Evolutionary conservation across 2,797 vertebrate genomes (phyloP).

Genomic region (Gobionotothen gibberifrons): DNA sequence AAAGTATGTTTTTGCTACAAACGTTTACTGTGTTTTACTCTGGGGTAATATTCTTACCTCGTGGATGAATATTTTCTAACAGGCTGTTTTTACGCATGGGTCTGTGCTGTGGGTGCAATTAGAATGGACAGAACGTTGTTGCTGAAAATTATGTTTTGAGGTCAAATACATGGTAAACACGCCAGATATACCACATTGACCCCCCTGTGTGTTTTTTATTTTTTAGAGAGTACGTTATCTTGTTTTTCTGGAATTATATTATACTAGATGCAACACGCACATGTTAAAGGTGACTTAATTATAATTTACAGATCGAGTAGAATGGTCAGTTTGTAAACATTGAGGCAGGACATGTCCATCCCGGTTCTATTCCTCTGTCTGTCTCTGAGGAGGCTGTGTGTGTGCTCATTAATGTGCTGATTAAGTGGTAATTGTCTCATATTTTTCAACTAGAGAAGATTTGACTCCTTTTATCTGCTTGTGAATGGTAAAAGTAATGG

Average conservation of each 20-base stretch:
- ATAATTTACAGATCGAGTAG: slow-evolving; percentile 53
- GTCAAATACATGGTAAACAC: slow-evolving; percentile 63
- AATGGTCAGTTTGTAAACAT: slow-evolving; percentile 57
- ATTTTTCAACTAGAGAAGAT: slow-evolving; percentile 54
- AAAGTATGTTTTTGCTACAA: slow-evolving; percentile 58
- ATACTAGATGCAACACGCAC: slow-evolving; percentile 43
- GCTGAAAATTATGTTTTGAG: slow-evolving; percentile 61
- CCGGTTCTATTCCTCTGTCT: slow-evolving; percentile 31
- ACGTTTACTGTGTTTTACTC: slow-evolving; percentile 60
- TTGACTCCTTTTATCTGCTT: slow-evolving; percentile 52
- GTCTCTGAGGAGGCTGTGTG: slow-evolving; percentile 42
- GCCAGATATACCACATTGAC: slow-evolving; percentile 43
- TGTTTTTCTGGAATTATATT: slow-evolving; percentile 55
- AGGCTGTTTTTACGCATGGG: slow-evolving; percentile 45
- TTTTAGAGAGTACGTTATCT: slow-evolving; percentile 51
- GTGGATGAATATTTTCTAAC: slow-evolving; percentile 61
- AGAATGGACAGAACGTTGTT: slow-evolving; percentile 49
- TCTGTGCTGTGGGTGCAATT: slow-evolving; percentile 56
- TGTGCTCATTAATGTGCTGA: slow-evolving; percentile 69
- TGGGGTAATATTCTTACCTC: slow-evolving; percentile 57
- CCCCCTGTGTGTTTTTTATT: slow-evolving; percentile 47
- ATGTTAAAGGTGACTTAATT: slow-evolving; percentile 54
- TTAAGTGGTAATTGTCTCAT: slow-evolving; percentile 67
- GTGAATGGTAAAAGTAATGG: slow-evolving; percentile 60
- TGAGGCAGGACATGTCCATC: slow-evolving; percentile 35